Percentiles rank a stretch among this genome's conserved stretches.
Conservation (phyloP, 1,140 invertebrate genomes). For the Brachionus angularis region DNA sequence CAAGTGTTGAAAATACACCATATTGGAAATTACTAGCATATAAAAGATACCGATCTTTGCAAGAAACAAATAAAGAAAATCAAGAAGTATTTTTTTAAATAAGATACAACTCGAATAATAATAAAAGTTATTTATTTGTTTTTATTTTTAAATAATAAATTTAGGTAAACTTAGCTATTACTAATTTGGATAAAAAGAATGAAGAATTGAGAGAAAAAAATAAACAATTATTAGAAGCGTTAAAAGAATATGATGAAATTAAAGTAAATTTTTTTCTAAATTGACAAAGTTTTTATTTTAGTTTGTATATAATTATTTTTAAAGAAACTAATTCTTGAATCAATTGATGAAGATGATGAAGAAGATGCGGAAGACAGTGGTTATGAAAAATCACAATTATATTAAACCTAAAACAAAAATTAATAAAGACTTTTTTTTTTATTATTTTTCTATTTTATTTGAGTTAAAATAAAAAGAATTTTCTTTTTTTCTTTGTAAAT, state of each 20-base stretch:
- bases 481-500: too few species aligned
- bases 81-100: slow-evolving; percentile 1
- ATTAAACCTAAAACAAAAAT: not conserved
- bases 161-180: slow-evolving; percentile 16
- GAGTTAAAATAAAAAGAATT: not conserved
- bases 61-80: slow-evolving; percentile 28
- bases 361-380: slow-evolving; percentile 37
- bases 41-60: not conserved
- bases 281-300: not conserved
- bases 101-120: too few species aligned
- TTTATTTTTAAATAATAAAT: too few species aligned
- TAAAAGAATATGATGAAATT: slow-evolving; percentile 30
- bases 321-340: not conserved
- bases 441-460: not conserved
- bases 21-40: slow-evolving; percentile 38
- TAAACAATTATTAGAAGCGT: not conserved
- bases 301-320: not conserved
- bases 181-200: slow-evolving; percentile 17
- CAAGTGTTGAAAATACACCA: slow-evolving; percentile 1
- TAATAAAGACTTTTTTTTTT: not conserved
- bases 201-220: slow-evolving; percentile 8
- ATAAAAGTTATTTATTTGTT: too few species aligned
- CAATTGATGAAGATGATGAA: slow-evolving; percentile 25
- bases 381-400: slow-evolving; percentile 23
- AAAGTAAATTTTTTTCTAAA: not conserved